Percentiles rank a stretch among this genome's conserved stretches.
Conservation (phyloP, 2,113 vertebrate genomes). For the Fregetta grallaria region DNA sequence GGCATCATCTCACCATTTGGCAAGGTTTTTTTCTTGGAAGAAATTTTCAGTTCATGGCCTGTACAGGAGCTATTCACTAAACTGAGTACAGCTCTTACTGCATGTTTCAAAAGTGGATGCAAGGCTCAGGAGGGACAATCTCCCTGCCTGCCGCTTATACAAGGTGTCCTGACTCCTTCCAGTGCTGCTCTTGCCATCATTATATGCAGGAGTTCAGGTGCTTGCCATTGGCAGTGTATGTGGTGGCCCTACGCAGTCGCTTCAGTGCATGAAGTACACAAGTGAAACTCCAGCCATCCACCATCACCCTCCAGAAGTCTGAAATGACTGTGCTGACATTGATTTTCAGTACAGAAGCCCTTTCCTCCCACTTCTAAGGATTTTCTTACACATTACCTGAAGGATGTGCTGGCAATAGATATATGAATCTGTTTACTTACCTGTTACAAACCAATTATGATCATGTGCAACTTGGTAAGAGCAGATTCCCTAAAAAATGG, state of each 20-base stretch:
- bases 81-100: neutral
- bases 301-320: neutral
- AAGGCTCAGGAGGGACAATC: neutral
- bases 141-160: neutral
- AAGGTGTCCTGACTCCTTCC: neutral
- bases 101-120: neutral
- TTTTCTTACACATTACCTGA: neutral
- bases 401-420: neutral
- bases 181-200: neutral
- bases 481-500: neutral
- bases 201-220: neutral
- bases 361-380: neutral
- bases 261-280: neutral
- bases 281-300: neutral
- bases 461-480: neutral
- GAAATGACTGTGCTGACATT: neutral
- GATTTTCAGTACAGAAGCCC: neutral
- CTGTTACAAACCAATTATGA: neutral
- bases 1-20: neutral
- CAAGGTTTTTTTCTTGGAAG: neutral
- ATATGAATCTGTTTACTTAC: neutral
- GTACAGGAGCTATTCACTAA: neutral
- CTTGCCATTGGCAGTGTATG: rapidly evolving
- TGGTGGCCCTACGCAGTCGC: neutral
- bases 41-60: neutral